A percentile compares a stretch with the other conserved stretches of the same genome.
Evolutionary conservation across 2,113 vertebrate species (phyloP).

Genomic region (Corythoichthys haematopterus): DNA sequence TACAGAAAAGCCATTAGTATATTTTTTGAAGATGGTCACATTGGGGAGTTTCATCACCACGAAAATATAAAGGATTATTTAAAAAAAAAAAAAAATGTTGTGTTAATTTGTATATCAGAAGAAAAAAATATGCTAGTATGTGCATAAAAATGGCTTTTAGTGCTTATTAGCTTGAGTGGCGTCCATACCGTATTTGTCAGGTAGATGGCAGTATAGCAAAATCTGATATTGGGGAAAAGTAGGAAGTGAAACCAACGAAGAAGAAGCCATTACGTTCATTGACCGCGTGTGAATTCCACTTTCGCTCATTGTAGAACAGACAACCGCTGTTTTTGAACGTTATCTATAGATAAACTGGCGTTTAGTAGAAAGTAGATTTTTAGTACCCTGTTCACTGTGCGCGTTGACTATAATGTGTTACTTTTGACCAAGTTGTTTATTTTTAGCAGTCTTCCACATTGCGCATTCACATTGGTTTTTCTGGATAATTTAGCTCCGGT

Average conservation of each 20-base stretch:
- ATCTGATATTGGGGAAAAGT: neutral
- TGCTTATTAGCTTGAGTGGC: neutral
- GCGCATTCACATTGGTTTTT: neutral
- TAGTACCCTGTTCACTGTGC: no score
- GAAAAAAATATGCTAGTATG: neutral
- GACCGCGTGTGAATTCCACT: slow-evolving; percentile 25
- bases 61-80: neutral
- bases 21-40: neutral
- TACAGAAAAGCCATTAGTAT: slow-evolving; percentile 10
- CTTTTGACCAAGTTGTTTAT: neutral
- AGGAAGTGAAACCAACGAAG: slow-evolving; percentile 8
- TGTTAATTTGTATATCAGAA: neutral
- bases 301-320: slow-evolving; percentile 30
- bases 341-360: neutral
- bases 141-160: neutral
- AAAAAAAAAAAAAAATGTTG: neutral
- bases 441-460: neutral
- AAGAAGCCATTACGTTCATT: slow-evolving; percentile 8
- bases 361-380: no score
- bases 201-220: neutral
- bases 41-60: neutral
- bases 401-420: neutral
- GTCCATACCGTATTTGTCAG: neutral
- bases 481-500: neutral
- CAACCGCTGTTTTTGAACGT: neutral